Conservation (phyloP, 92 coral and sea anemone species). For the Pocillopora meandrina region DNA sequence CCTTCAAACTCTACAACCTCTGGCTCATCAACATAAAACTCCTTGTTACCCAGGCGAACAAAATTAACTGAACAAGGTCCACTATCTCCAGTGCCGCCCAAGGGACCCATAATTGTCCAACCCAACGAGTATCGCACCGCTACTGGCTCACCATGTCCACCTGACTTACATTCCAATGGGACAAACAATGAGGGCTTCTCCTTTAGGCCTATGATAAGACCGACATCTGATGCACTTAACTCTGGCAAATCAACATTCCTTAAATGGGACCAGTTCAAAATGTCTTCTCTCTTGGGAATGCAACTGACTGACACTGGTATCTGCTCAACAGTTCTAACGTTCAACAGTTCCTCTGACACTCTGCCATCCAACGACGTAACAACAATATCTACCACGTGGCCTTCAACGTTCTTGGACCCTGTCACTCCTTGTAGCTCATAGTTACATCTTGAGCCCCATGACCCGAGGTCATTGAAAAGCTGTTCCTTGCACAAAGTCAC, state of each 20-base stretch:
- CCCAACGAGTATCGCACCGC: conserved; percentile 53
- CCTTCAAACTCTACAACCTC: conserved; percentile 22
- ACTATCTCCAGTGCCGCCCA: conserved; percentile 22
- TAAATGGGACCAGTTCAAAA: conserved; percentile 49
- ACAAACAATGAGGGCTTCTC: conserved; percentile 43
- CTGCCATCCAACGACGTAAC: conserved; percentile 43
- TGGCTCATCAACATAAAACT: conserved; percentile 19
- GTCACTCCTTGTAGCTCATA: conserved; percentile 43
- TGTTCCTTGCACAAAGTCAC: conserved; percentile 56
- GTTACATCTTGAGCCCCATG: conserved; percentile 13
- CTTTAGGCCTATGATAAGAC: conserved; percentile 47
- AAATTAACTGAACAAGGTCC: conserved; percentile 38
- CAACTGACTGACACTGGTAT: conserved; percentile 65
- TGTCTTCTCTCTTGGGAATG: conserved; percentile 39
- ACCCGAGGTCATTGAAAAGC: conserved; percentile 24
- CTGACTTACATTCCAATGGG: conserved; percentile 49
- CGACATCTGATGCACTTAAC: conserved; percentile 17
- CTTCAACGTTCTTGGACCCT: conserved; percentile 39
- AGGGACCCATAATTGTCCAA: conserved; percentile 63
- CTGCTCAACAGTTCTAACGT: conserved; percentile 66
- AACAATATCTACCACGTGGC: conserved; percentile 36
- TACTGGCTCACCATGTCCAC: conserved; percentile 33
- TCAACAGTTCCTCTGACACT: conserved; percentile 47
- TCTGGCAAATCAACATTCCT: conserved; percentile 23
- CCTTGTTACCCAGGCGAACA: conserved; percentile 32